Evolutionary conservation across 2,797 vertebrate genomes (phyloP), one percentile per base, ranked within the genome.

Genomic region (Acrossocheilus wenchowensis): DNA sequence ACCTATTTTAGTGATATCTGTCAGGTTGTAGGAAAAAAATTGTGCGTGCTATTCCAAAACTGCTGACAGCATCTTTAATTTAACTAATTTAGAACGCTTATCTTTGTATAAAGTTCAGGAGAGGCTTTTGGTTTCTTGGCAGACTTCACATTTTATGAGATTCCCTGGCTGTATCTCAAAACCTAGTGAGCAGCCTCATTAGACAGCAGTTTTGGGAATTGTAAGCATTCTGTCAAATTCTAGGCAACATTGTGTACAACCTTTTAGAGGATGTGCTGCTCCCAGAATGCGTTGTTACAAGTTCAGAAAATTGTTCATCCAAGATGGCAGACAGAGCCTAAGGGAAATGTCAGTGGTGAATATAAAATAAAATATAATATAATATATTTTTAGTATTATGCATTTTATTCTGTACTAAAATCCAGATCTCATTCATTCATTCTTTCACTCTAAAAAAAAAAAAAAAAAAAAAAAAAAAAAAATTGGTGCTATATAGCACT

Each of bases 61-160:
- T 6, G 78, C 23, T 19, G 43, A 45, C n/a, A 45, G 23, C 57
- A 45, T 41, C 78, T 64, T 64, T 64, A 79, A 79, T 79, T 62
- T 1, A 64, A 79, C 57, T 79, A 19, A 45, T 45, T 64, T 64
- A 45, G 39, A 79, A 2, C 57, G 43, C 39, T 62, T 79, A 79
- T 79, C 54, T 50, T 81, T 50, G 75, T n/a, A 60, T 39, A 36
- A 69, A 69, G 45, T 81, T 69, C 12, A 54, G 23, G 7, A 69
- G 12, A 64, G 23, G 5, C 39, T 64, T 79, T n/a, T 64, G 57
- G 39, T 48, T 81, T 50, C 45, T 69, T 81, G 45, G 43, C 45
- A 36, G 45, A 21, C 30, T 81, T 81, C 19, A 45, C 6, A 15
- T 50, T 68, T 69, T 36, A 14, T 52, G 64, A 50, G 19, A 81